phyloP scores from a whole-genome alignment of 2,797 vertebrate genomes.

The Sus cebifrons region DNA sequence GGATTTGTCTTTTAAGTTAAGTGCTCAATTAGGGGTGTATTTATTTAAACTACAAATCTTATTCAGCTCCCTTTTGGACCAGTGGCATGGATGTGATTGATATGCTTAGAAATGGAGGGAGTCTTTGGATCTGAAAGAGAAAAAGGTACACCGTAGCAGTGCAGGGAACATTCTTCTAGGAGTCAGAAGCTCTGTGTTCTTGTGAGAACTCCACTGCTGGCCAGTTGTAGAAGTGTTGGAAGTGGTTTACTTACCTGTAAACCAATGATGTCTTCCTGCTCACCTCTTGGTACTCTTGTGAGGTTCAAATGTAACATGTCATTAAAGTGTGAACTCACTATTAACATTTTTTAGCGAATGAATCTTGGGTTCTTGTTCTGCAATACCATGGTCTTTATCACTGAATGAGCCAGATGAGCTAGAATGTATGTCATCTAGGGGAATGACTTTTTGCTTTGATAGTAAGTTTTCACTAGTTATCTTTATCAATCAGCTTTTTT shows the following conservation, averaged over 20 bases:
- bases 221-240: neutral
- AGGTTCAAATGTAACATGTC: neutral
- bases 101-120: neutral
- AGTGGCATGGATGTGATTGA: neutral
- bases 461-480: conserved; percentile 46
- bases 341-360: neutral
- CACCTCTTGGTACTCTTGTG: neutral
- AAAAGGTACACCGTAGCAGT: neutral
- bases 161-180: neutral
- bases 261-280: neutral
- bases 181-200: neutral
- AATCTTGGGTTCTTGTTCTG: neutral
- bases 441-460: conserved; percentile 49
- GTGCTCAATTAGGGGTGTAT: neutral
- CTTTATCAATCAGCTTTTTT: neutral
- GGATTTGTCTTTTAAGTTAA: neutral
- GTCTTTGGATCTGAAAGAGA: neutral
- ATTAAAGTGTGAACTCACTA: neutral
- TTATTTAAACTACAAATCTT: neutral
- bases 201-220: neutral
- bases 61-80: neutral
- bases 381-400: neutral
- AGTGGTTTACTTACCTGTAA: neutral
- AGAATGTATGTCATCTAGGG: neutral
- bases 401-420: conserved; percentile 1